These are phyloP conservation scores for Cinara cedri DNA, from an alignment of 2,888 invertebrate genomes.

Conservation along the genomic window DNA sequence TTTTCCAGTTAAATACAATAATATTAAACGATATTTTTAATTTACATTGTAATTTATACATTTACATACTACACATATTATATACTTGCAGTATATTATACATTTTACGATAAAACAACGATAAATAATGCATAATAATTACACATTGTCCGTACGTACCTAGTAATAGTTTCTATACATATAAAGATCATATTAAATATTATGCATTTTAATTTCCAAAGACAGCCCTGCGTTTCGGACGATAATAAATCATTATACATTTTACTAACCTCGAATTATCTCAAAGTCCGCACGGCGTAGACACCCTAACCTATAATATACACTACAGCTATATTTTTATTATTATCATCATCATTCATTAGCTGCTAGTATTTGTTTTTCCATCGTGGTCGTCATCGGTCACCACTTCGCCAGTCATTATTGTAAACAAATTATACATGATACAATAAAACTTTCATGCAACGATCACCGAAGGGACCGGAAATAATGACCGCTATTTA, in stretches of 20 bases:
- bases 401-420: conserved; percentile 14
- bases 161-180: too few relatives aligned
- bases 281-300: not conserved
- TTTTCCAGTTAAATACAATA: not conserved
- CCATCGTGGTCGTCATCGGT: not conserved
- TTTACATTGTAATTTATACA: conserved; percentile 35
- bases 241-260: conserved; percentile 9
- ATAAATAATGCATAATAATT: not conserved
- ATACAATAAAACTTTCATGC: too few relatives aligned
- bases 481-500: too few relatives aligned
- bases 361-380: conserved; percentile 40
- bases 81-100: too few relatives aligned
- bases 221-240: not conserved
- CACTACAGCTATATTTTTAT: not conserved
- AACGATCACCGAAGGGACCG: too few relatives aligned
- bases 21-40: conserved; percentile 17
- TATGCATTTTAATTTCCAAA: conserved; percentile 2
- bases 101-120: conserved; percentile 16
- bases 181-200: not conserved
- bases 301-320: not conserved
- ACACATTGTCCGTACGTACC: not conserved
- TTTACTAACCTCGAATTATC: not conserved
- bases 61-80: conserved; percentile 16
- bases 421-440: conserved; percentile 26
- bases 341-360: too few relatives aligned